Base-by-base conservation (phyloP, 2,113 vertebrate genomes). In the Pseudolaguvia tuberculata region DNA sequence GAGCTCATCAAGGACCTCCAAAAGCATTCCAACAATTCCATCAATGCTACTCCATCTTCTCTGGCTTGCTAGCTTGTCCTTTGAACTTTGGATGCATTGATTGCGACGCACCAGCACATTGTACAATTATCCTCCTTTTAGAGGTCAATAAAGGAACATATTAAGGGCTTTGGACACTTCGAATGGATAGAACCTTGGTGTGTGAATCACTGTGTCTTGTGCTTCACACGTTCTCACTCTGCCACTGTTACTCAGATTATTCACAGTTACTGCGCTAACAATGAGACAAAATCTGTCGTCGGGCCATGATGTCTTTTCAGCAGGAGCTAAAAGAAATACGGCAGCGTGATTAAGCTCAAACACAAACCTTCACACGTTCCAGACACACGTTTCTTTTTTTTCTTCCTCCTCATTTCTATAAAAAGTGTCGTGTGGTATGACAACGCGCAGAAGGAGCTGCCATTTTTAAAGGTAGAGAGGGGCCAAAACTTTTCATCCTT, bases 181-280 rank as follows among this genome's bases (percentile, higher is more conserved):
- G 59, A 71, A 78, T 23, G 70, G 68, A 75, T 50, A 65, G 12
- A 70, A 48, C 74, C 58, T 77, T 29, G 35, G 67, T 65, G 50
- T 70, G 69, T 78, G 76, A 81, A 72, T 81, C 72, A 59, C 61
- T 42, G 45, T 47, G 62, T 48, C 35, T 62, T 35, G 62, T 73
- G 69, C 58, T 78, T 76, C 76, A 69, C 80, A 78, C 78, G 35
- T 76, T 81, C 69, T 15, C 78, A 53, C 68, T 69, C 76, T 81
- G 80, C 77, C 80, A 81, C 80, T 78, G 80, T 81, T 81, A 81
- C 80, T 78, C 80, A 76, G 73, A 76, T 66, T 78, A 63, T 81
- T 81, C 80, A 78, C 80, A 81, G 80, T 78, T 81, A 72, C 55
- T 70, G 72, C 50, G 39, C 72, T 75, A 70, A 48, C 35, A 57